Conservation (phyloP, 2,113 vertebrate genomes). For the Circaetus cinerascens region DNA sequence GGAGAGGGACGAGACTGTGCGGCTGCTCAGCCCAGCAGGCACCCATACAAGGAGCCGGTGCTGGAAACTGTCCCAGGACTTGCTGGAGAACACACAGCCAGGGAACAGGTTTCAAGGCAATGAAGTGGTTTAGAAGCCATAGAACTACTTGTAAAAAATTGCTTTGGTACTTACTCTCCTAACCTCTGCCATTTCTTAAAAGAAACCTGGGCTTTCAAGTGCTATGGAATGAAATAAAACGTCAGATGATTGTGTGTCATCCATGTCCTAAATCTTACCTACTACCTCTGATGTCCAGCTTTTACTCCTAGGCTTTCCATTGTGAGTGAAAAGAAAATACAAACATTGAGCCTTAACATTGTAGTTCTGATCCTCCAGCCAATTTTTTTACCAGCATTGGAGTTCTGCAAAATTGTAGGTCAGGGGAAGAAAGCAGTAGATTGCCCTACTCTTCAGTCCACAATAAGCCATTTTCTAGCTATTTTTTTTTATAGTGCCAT, state of each 20-base stretch:
- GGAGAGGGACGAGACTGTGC: not conserved
- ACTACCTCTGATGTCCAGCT: not conserved
- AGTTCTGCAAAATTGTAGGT: conserved; percentile 42
- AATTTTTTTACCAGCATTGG: not conserved
- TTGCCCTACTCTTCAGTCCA: not conserved
- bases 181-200: not conserved
- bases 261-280: not conserved
- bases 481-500: not conserved
- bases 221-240: not conserved
- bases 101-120: not conserved
- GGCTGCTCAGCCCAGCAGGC: not conserved
- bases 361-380: not conserved
- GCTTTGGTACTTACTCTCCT: not conserved
- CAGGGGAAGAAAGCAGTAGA: not conserved
- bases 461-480: conserved; percentile 7
- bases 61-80: not conserved
- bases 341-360: not conserved
- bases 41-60: not conserved
- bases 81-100: not conserved
- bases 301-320: not conserved
- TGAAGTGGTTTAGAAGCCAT: not conserved
- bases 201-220: not conserved
- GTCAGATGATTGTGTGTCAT: not conserved
- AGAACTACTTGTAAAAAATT: not conserved
- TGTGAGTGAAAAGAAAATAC: not conserved